These are phyloP conservation scores for Eueremaeus valkanovi DNA, from an alignment of 2,888 invertebrate species.

Conservation along the genomic window DNA sequence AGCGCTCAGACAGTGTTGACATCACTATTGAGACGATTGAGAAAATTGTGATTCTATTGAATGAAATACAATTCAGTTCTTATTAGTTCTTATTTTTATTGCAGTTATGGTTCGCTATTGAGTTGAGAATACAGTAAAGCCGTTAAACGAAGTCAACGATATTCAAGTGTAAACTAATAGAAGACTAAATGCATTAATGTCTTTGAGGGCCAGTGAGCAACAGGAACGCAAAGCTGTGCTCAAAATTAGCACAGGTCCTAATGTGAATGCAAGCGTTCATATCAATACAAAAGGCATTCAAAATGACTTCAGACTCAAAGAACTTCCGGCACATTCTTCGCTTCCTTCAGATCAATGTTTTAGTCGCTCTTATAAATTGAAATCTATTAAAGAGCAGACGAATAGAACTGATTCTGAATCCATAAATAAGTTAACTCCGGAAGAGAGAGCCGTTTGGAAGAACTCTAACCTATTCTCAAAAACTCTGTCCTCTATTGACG, in stretches of 20 bases:
- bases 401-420: background rate
- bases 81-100: background rate
- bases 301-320: constrained; percentile 1
- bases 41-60: background rate
- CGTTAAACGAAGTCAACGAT: background rate
- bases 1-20: background rate
- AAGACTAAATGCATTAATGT: constrained; percentile 24
- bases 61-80: background rate
- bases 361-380: constrained; percentile 12
- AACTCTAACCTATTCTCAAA: background rate
- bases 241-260: background rate
- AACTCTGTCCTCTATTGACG: background rate
- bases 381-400: background rate
- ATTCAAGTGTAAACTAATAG: background rate
- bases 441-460: constrained; percentile 6
- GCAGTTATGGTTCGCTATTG: background rate
- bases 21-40: background rate
- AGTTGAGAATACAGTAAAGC: background rate
- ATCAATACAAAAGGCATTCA: background rate
- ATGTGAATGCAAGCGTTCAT: background rate
- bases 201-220: background rate
- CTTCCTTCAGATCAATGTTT: background rate
- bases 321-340: background rate
- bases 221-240: background rate
- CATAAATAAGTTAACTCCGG: background rate